phyloP scores from a whole-genome alignment of 1,140 invertebrate species.

The Drosophila pectinifera region DNA sequence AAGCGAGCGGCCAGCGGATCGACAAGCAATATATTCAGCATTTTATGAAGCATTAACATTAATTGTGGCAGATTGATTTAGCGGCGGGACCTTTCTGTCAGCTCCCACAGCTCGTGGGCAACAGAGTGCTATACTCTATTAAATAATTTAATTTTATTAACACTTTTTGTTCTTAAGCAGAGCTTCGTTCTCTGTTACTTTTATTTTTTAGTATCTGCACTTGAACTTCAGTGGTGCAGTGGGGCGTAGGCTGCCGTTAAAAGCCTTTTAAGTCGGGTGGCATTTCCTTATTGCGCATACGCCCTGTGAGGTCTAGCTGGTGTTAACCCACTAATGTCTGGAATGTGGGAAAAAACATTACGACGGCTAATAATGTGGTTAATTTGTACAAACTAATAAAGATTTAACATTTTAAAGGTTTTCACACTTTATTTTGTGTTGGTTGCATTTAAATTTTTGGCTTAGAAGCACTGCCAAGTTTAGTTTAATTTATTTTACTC shows the following conservation, averaged over 20 bases:
- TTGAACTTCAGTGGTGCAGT: constrained; percentile 41
- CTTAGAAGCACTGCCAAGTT: too few relatives aligned
- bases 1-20: constrained; percentile 18
- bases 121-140: neutral
- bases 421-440: too few relatives aligned
- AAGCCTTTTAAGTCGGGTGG: constrained; percentile 40
- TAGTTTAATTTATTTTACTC: too few relatives aligned
- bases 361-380: too few relatives aligned
- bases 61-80: constrained; percentile 74
- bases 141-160: constrained; percentile 52
- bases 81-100: constrained; percentile 14
- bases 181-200: neutral
- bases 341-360: neutral
- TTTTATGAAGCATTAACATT: constrained; percentile 71
- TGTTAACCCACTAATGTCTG: constrained; percentile 11
- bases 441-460: too few relatives aligned
- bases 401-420: too few relatives aligned
- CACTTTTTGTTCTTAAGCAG: constrained; percentile 36
- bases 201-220: constrained; percentile 16
- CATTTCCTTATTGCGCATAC: constrained; percentile 77
- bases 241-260: constrained; percentile 42
- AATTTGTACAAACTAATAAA: too few relatives aligned
- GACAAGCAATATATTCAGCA: constrained; percentile 54
- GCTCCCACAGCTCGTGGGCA: constrained; percentile 4
- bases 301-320: constrained; percentile 34